Evolutionary conservation across 2,888 invertebrate genomes (phyloP).

Genomic region (Rhagium mordax): DNA sequence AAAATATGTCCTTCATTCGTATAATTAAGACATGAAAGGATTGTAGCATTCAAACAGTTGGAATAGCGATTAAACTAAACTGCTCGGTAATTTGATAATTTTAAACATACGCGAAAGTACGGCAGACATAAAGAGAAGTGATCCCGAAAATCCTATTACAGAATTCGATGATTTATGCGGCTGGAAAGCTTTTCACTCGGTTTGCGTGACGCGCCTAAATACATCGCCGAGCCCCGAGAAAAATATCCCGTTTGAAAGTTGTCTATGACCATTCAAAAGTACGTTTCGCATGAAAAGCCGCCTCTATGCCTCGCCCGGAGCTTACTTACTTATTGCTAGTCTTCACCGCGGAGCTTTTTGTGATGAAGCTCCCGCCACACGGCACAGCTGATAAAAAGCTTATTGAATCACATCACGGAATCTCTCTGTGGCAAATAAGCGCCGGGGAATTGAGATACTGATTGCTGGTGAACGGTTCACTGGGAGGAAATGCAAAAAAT

Average conservation of each 20-base stretch:
- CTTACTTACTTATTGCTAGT: constrained; percentile 64
- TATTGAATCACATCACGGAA: constrained; percentile 66
- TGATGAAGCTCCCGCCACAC: constrained; percentile 39
- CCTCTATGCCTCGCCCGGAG: constrained; percentile 57
- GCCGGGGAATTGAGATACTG: constrained; percentile 24
- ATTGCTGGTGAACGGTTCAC: constrained; percentile 14
- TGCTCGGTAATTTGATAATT: not conserved
- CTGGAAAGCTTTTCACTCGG: constrained; percentile 53
- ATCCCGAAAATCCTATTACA: constrained; percentile 56
- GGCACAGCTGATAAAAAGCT: constrained; percentile 63
- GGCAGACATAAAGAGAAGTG: constrained; percentile 47
- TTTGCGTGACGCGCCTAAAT: constrained; percentile 55
- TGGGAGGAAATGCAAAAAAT: constrained; percentile 27
- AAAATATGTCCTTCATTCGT: no score
- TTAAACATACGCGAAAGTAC: constrained; percentile 3
- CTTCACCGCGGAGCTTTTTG: constrained; percentile 53
- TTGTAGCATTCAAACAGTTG: no score
- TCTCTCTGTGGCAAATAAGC: constrained; percentile 40
- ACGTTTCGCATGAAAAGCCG: constrained; percentile 59
- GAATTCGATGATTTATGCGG: constrained; percentile 55
- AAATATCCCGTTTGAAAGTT: constrained; percentile 60
- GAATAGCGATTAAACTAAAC: not conserved
- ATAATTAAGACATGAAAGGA: no score
- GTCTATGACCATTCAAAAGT: constrained; percentile 61
- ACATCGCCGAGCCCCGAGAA: constrained; percentile 50